A percentile compares a stretch with the other conserved stretches of the same genome.
phyloP scores from a whole-genome alignment of 1,140 invertebrate genomes.

The Eumaeus atala region DNA sequence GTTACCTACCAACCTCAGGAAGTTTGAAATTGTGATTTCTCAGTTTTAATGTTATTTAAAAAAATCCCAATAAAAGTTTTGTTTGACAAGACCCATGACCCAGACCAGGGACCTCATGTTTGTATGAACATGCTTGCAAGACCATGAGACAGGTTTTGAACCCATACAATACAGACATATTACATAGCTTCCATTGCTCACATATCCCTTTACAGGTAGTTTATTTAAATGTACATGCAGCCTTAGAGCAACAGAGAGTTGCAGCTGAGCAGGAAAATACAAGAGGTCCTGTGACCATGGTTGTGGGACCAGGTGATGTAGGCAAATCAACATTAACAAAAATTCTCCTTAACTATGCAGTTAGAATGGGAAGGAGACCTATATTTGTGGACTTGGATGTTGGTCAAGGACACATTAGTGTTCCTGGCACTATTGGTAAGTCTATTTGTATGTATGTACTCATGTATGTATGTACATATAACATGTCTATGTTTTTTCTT shows the following conservation, averaged over 20 bases:
- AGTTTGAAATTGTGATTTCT: too few species aligned
- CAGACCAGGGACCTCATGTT: too few species aligned
- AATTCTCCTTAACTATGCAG: slow-evolving; percentile 95
- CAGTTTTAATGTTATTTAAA: too few species aligned
- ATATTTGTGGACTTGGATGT: slow-evolving; percentile 98
- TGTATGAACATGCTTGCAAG: too few species aligned
- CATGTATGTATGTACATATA: not conserved
- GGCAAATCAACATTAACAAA: slow-evolving; percentile 95
- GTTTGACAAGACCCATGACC: too few species aligned
- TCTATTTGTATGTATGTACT: not conserved
- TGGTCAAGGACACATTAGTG: slow-evolving; percentile 93
- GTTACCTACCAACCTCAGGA: too few species aligned
- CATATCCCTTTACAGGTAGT: slow-evolving; percentile 70
- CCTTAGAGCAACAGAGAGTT: slow-evolving; percentile 90
- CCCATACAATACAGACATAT: too few species aligned
- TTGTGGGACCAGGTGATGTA: slow-evolving; percentile 96
- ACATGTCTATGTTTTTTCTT: too few species aligned
- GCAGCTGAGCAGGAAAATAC: slow-evolving; percentile 84
- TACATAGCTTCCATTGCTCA: not conserved
- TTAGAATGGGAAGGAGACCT: slow-evolving; percentile 87
- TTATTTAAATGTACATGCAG: slow-evolving; percentile 96
- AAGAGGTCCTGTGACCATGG: slow-evolving; percentile 88
- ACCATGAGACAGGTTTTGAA: too few species aligned
- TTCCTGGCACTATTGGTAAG: slow-evolving; percentile 91
- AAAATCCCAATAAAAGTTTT: too few species aligned